Conservation (phyloP, 2,797 vertebrate species). For the Periophthalmus magnuspinnatus region DNA sequence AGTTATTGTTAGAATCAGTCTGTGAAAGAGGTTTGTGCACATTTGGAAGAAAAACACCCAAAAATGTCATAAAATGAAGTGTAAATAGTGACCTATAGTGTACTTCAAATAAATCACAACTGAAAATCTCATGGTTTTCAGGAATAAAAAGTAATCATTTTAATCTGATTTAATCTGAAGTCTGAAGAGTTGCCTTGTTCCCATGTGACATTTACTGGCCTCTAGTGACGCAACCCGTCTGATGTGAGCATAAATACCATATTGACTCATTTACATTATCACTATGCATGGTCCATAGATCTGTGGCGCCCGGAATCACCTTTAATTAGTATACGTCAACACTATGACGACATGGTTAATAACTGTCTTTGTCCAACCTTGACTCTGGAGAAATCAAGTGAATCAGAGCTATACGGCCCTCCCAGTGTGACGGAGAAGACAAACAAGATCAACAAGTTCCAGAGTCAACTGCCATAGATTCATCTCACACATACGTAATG, state of each 20-base stretch:
- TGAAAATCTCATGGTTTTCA: background rate
- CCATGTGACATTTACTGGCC: background rate
- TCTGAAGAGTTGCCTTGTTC: constrained; percentile 38
- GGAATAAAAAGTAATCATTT: background rate
- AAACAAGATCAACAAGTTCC: constrained; percentile 53
- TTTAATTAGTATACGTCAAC: constrained; percentile 14
- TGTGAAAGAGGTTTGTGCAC: too few relatives aligned
- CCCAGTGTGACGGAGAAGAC: constrained; percentile 28
- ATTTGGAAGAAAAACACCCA: too few relatives aligned
- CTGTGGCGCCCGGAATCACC: background rate
- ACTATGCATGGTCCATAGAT: background rate
- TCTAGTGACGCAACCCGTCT: background rate
- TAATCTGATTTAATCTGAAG: background rate
- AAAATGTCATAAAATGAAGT: background rate
- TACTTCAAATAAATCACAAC: background rate
- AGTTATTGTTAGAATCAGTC: background rate
- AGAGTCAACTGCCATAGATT: background rate
- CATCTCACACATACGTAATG: constrained; percentile 13
- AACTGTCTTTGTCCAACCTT: constrained; percentile 11
- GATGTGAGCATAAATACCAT: background rate
- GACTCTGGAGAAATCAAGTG: background rate
- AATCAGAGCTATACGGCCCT: background rate
- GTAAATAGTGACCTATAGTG: background rate
- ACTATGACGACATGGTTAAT: background rate
- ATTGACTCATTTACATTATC: background rate